Evolutionary conservation across 2,888 invertebrate species (phyloP).

Genomic region (Xylophagus ater): DNA sequence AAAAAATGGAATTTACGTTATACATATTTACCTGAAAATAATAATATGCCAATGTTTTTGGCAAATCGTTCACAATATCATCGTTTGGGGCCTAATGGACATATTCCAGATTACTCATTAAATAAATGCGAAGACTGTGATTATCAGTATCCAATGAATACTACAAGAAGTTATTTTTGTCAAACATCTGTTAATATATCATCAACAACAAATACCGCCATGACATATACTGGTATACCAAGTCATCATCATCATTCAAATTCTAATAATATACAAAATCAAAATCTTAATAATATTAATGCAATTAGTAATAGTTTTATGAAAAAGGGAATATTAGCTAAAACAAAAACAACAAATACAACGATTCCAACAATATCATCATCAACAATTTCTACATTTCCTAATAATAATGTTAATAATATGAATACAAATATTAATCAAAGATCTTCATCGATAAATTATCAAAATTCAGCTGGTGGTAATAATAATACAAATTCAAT

Average conservation of each 20-base stretch:
- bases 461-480: constrained; percentile 15
- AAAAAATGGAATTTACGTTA: constrained; percentile 46
- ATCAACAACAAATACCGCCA: constrained; percentile 16
- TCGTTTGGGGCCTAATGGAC: constrained; percentile 45
- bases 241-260: constrained; percentile 8
- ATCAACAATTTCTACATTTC: constrained; percentile 5
- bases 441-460: constrained; percentile 13
- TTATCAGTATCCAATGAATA: constrained; percentile 37
- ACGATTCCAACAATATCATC: constrained; percentile 13
- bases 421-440: constrained; percentile 9
- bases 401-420: too few species aligned
- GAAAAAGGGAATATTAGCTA: constrained; percentile 13
- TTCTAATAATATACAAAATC: constrained; percentile 9
- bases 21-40: constrained; percentile 45
- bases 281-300: constrained; percentile 11
- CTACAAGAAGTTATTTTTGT: constrained; percentile 19
- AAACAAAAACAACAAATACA: constrained; percentile 12
- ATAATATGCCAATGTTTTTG: constrained; percentile 48
- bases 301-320: constrained; percentile 15
- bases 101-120: constrained; percentile 47
- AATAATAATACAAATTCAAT: constrained; percentile 10
- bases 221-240: constrained; percentile 12
- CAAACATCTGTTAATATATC: constrained; percentile 21
- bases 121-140: constrained; percentile 44
- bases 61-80: constrained; percentile 52